Percentiles rank a stretch among this genome's conserved stretches.
Evolutionary conservation across 1,140 invertebrate genomes (phyloP).

Genomic region (Protaetia brevitarsis): DNA sequence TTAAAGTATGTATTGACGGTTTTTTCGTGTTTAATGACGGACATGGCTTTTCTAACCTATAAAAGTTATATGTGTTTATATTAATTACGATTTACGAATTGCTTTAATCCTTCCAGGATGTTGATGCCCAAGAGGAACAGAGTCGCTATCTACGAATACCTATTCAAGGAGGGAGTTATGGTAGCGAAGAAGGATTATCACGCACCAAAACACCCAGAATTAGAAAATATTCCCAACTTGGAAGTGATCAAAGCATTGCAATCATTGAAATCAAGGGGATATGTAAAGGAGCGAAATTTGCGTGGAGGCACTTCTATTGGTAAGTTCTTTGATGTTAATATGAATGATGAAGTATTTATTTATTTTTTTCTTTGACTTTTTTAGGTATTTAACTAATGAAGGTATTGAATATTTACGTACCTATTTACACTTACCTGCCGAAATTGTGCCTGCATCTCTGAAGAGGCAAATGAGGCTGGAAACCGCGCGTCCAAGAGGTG

Average conservation of each 20-base stretch:
- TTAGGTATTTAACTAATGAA: conserved; percentile 91
- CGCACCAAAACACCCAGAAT: conserved; percentile 90
- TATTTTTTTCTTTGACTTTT: not conserved
- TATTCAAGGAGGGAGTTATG: conserved; percentile 97
- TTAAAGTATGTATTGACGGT: no score
- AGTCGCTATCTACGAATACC: conserved; percentile 93
- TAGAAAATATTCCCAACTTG: conserved; percentile 93
- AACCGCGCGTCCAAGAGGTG: conserved; percentile 67
- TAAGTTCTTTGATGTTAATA: conserved; percentile 36
- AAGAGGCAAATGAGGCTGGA: conserved; percentile 83
- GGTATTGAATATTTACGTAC: conserved; percentile 95
- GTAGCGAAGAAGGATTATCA: conserved; percentile 97
- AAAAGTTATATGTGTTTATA: not conserved
- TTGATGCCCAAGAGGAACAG: conserved; percentile 99
- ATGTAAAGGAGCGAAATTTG: conserved; percentile 98
- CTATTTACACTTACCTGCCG: conserved; percentile 92
- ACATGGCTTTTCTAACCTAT: conserved; percentile 9
- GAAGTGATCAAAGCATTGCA: conserved; percentile 98
- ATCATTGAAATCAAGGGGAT: conserved; percentile 93
- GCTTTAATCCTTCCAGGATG: conserved; percentile 77
- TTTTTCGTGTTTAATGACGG: no score
- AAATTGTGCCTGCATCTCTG: conserved; percentile 97
- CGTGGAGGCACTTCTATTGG: conserved; percentile 99
- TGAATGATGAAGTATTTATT: no score
- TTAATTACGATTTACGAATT: not conserved